phyloP scores from a whole-genome alignment of 2,888 invertebrate genomes.

The Mesorhabditis spiculigera region DNA sequence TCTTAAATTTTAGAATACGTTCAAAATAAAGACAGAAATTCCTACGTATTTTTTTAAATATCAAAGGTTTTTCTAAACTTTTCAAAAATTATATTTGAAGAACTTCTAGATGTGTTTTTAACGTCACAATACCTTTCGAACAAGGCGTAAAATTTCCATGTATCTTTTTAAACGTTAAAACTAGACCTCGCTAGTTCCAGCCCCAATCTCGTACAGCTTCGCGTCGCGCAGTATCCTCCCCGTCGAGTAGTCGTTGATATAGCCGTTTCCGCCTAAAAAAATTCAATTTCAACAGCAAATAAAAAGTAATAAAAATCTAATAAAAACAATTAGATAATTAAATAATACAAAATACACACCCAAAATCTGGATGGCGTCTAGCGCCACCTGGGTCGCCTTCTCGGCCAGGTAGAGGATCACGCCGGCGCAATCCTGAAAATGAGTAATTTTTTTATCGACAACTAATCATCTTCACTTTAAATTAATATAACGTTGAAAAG shows the following conservation, averaged over 20 bases:
- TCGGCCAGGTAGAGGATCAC: constrained; percentile 87
- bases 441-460: background rate
- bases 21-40: too few relatives aligned
- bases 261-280: constrained; percentile 88
- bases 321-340: background rate
- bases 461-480: background rate
- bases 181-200: constrained; percentile 85
- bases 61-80: too few relatives aligned
- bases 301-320: constrained; percentile 6
- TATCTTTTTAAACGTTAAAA: too few relatives aligned
- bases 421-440: constrained; percentile 79
- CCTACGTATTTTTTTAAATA: too few relatives aligned
- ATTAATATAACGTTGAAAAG: background rate
- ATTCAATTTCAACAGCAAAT: background rate
- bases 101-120: too few relatives aligned
- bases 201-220: constrained; percentile 96
- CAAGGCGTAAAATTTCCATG: too few relatives aligned
- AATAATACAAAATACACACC: constrained; percentile 65
- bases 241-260: constrained; percentile 92
- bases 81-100: too few relatives aligned
- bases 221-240: constrained; percentile 89
- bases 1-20: too few relatives aligned
- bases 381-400: constrained; percentile 79
- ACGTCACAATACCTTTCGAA: too few relatives aligned
- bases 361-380: constrained; percentile 91